Evolutionary conservation across 2,797 vertebrate genomes (phyloP), one percentile per base, ranked within the genome.

Genomic region (Alcedo atthis): DNA sequence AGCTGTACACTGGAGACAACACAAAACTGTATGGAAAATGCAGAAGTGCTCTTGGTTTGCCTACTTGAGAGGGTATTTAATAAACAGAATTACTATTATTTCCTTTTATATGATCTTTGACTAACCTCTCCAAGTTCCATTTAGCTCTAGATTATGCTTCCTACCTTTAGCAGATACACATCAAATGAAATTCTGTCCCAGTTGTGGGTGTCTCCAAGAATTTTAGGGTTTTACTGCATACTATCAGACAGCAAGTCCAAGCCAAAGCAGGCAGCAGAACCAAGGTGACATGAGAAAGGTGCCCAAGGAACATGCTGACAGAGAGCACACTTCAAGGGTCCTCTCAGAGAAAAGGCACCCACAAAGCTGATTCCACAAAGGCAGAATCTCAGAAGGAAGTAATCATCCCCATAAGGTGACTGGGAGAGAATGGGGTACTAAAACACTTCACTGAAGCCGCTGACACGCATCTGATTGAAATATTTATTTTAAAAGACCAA

Each of bases 401-500:
- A 40, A 15, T 7, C 4, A 5, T 53, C 7, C 53, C 24, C 2
- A 0, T 8, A 42, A 59, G 43, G 51, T 0, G 0, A 28, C 43
- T 26, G 30, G 53, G 10, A 32, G 24, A 76, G 57, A 14, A 40
- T 3, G 4, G 28, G 25, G 5, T 59, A 24, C 35, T 18, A 33
- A 42, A 32, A n/a, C n/a, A 3, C 40, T 12, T 67, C 40, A 8
- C 49, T 25, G 58, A 49, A 86, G 58, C 26, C 71, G 35, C n/a
- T 1, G 1, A 33, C 16, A 20, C 33, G 21, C 0, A 0, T 43
- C 17, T 2, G 8, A 49, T 12, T 7, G 40, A 12, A 33, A 46
- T 2, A 25, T 11, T 3, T 58, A 43, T 88, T 80, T 17, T 13
- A 22, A 30, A 74, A 81, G 4, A 30, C 2, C 22, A 45, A 59